Conservation (phyloP, 2,888 invertebrate genomes). For the Agonum fuliginosum region DNA sequence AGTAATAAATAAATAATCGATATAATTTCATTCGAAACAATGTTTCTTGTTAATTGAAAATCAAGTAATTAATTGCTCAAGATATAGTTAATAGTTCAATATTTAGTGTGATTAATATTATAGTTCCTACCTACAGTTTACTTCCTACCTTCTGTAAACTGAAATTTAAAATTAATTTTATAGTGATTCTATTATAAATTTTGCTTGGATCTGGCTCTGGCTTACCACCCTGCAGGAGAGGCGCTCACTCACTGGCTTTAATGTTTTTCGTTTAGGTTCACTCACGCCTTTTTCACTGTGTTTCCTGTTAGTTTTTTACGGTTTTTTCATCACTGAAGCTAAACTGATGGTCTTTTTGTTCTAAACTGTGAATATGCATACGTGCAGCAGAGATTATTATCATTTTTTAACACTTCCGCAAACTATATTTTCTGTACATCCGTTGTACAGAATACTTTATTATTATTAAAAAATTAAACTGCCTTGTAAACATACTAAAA, state of each 20-base stretch:
- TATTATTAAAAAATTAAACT: constrained; percentile 38
- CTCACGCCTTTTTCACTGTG: constrained; percentile 36
- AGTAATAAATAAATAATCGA: too few species aligned
- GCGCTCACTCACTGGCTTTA: constrained; percentile 28
- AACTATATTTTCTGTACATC: constrained; percentile 14
- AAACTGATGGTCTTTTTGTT: constrained; percentile 41
- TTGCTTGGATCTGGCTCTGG: too few species aligned
- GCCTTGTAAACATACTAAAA: not conserved
- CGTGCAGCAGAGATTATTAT: constrained; percentile 33
- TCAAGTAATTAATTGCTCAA: too few species aligned
- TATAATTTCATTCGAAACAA: too few species aligned
- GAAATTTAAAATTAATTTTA: too few species aligned
- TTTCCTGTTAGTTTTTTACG: constrained; percentile 33
- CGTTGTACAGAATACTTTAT: constrained; percentile 24
- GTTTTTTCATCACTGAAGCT: constrained; percentile 25
- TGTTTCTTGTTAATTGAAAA: too few species aligned
- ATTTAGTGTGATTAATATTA: too few species aligned
- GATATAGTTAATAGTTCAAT: too few species aligned
- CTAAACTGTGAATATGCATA: constrained; percentile 27
- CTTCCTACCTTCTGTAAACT: too few species aligned
- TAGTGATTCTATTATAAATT: too few species aligned
- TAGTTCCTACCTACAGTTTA: too few species aligned
- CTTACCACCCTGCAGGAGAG: constrained; percentile 1
- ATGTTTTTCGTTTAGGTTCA: constrained; percentile 44
- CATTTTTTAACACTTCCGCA: constrained; percentile 36